A percentile compares a stretch with the other conserved stretches of the same genome.
Evolutionary conservation across 2,797 vertebrate species (phyloP).

Genomic region (Bucorvus abyssinicus): DNA sequence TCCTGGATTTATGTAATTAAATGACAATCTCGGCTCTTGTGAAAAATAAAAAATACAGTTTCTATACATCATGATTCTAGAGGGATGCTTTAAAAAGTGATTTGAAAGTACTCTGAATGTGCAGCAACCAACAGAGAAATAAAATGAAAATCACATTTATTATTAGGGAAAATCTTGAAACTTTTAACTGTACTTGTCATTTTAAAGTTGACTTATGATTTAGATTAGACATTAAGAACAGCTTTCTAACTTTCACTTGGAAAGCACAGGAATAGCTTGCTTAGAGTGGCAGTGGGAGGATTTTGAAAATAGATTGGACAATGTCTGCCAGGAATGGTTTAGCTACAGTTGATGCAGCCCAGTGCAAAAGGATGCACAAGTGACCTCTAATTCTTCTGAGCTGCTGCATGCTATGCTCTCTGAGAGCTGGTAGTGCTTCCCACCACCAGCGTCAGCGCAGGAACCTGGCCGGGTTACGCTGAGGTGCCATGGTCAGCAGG

Average conservation of each 20-base stretch:
- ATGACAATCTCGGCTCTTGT: conserved; percentile 23
- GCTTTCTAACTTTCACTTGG: conserved; percentile 47
- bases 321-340: conserved; percentile 18
- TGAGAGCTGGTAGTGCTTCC: neutral
- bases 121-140: conserved; percentile 49
- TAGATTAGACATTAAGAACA: conserved; percentile 62
- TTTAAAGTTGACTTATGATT: conserved; percentile 57
- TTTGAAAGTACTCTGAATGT: conserved; percentile 24
- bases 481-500: accelerated
- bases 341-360: neutral
- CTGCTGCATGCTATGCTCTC: accelerated
- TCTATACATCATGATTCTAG: conserved; percentile 16
- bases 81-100: conserved; percentile 37
- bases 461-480: accelerated
- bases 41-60: conserved; percentile 37
- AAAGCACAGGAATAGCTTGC: conserved; percentile 57
- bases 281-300: conserved; percentile 61
- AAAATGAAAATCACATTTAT: conserved; percentile 45
- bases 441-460: accelerated
- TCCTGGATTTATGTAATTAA: conserved; percentile 57
- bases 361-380: neutral
- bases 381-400: neutral
- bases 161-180: conserved; percentile 55
- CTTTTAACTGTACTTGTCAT: conserved; percentile 39
- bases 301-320: conserved; percentile 64